Conservation (phyloP, 2,888 invertebrate genomes). For the Drosophila nr. medialis region DNA sequence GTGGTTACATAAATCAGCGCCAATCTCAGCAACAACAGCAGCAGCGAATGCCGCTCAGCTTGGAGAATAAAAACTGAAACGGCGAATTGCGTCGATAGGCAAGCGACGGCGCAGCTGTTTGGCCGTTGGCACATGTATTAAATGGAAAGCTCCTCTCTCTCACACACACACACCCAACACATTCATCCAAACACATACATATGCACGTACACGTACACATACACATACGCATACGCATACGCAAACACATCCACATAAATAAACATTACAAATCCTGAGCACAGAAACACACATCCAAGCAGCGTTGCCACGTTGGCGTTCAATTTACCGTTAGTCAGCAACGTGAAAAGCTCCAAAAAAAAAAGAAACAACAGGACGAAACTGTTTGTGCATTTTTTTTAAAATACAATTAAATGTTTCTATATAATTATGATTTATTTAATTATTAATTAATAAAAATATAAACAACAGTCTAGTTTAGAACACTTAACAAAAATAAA, state of each 20-base stretch:
- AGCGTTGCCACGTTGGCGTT: constrained; percentile 59
- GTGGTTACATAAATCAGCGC: constrained; percentile 79
- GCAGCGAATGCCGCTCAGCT: constrained; percentile 68
- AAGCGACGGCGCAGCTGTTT: constrained; percentile 45
- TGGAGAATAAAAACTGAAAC: constrained; percentile 81
- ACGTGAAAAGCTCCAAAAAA: constrained; percentile 47
- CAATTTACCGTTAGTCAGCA: constrained; percentile 61
- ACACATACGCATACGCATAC: constrained; percentile 31
- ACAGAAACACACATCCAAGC: constrained; percentile 29
- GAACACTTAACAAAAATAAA: constrained; percentile 41
- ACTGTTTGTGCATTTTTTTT: constrained; percentile 64
- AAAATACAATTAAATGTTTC: constrained; percentile 59
- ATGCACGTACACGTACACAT: background rate
- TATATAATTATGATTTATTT: constrained; percentile 67
- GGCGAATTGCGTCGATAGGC: constrained; percentile 17
- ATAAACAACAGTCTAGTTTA: constrained; percentile 63
- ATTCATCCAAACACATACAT: constrained; percentile 1
- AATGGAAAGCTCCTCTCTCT: constrained; percentile 44
- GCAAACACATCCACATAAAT: constrained; percentile 38
- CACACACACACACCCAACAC: constrained; percentile 32
- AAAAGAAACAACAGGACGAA: constrained; percentile 31
- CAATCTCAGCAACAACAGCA: constrained; percentile 65
- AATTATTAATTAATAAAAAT: constrained; percentile 66
- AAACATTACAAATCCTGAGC: background rate
- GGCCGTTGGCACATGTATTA: constrained; percentile 61